A percentile compares a stretch with the other conserved stretches of the same genome.
These are phyloP conservation scores for Vombatus ursinus DNA, from an alignment of 2,113 vertebrate species.

Conservation along the genomic window DNA sequence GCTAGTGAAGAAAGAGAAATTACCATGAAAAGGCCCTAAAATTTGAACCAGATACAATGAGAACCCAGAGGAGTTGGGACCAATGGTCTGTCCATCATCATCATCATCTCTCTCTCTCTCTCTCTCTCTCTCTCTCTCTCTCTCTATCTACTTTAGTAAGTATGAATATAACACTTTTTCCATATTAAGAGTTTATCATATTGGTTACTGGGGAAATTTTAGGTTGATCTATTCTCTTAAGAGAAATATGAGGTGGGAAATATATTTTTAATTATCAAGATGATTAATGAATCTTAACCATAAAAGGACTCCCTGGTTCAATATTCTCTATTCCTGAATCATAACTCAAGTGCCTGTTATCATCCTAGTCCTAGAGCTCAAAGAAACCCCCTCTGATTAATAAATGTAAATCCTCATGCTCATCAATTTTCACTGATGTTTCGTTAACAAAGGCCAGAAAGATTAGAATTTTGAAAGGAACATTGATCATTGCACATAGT, in stretches of 20 bases:
- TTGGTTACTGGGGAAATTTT: conserved; percentile 33
- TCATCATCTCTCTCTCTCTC: no score
- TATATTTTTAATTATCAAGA: conserved; percentile 66
- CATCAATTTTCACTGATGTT: conserved; percentile 61
- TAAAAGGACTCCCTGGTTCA: conserved; percentile 37
- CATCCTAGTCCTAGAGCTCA: conserved; percentile 25
- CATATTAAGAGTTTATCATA: not conserved
- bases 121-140: not conserved
- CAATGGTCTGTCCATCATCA: no score
- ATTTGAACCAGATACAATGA: not conserved
- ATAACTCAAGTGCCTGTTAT: conserved; percentile 71
- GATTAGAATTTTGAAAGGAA: conserved; percentile 53
- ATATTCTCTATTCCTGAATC: conserved; percentile 49
- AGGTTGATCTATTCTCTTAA: conserved; percentile 47
- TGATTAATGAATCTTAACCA: conserved; percentile 66
- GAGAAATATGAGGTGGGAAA: conserved; percentile 41
- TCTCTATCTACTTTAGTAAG: not conserved
- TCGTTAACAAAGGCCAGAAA: conserved; percentile 53
- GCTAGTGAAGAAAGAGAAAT: not conserved
- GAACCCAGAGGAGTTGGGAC: no score
- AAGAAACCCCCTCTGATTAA: conserved; percentile 45
- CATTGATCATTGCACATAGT: conserved; percentile 44
- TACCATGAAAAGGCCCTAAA: not conserved
- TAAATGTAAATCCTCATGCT: conserved; percentile 72
- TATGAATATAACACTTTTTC: not conserved